These are phyloP conservation scores for Tribolium castaneum DNA, from an alignment of 1,140 invertebrate genomes.

Conservation along the genomic window DNA sequence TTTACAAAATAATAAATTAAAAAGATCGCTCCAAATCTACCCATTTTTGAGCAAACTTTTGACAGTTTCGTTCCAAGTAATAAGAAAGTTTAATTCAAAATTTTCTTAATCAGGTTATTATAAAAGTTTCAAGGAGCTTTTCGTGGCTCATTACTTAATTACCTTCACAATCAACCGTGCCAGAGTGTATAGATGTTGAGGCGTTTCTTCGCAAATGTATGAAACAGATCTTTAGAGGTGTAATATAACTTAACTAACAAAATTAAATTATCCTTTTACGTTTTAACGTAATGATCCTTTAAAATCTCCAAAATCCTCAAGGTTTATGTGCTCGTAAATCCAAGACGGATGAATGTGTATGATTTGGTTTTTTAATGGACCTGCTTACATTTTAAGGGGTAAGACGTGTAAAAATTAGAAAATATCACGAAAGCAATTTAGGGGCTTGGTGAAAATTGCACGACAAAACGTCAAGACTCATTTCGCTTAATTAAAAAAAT, in stretches of 20 bases:
- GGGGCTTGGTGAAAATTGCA: no score
- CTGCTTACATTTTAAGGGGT: neutral
- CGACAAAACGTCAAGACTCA: no score
- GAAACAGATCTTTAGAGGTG: conserved; percentile 27
- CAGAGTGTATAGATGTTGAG: neutral
- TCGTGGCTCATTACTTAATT: conserved; percentile 1
- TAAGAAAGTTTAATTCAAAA: neutral
- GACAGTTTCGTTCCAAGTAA: neutral
- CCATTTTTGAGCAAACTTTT: neutral
- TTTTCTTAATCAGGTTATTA: neutral
- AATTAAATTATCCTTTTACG: conserved; percentile 33
- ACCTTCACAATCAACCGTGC: neutral
- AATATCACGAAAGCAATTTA: no score
- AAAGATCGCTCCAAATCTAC: neutral
- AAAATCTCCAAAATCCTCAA: conserved; percentile 18
- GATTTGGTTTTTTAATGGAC: conserved; percentile 12
- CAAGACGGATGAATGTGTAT: conserved; percentile 8
- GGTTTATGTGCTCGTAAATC: conserved; percentile 12
- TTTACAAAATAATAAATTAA: conserved; percentile 1
- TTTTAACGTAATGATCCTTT: conserved; percentile 15
- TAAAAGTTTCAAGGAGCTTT: neutral
- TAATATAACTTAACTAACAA: conserved; percentile 33
- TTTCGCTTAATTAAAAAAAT: neutral
- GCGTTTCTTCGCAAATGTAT: neutral
- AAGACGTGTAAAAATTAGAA: no score